Conservation (phyloP, 2,113 vertebrate genomes). For the Mustelus asterias region DNA sequence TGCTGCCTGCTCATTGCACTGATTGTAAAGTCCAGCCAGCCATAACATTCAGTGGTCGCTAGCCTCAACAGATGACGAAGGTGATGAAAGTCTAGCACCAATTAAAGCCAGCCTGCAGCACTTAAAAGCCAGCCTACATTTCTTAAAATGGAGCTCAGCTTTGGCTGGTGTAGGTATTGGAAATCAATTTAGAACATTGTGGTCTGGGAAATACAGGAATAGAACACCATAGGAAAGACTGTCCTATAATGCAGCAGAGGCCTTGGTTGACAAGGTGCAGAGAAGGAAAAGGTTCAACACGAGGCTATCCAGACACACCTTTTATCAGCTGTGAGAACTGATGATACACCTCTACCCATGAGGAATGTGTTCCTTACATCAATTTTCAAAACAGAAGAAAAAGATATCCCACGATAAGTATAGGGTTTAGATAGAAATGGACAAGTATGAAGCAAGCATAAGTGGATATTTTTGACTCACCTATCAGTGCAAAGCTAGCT, state of each 20-base stretch:
- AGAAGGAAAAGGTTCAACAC: neutral
- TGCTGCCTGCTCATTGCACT: neutral
- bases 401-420: neutral
- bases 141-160: neutral
- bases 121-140: neutral
- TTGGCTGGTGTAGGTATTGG: neutral
- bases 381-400: neutral
- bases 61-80: neutral
- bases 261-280: neutral
- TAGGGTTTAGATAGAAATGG: neutral
- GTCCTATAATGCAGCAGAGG: neutral
- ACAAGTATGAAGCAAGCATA: neutral
- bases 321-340: neutral
- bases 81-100: neutral
- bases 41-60: neutral
- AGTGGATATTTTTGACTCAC: slow-evolving; percentile 53
- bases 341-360: neutral
- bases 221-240: neutral
- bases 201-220: neutral
- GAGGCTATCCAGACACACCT: neutral
- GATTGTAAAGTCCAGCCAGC: neutral
- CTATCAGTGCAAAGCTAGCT: slow-evolving; percentile 69
- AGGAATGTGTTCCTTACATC: neutral
- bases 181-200: neutral
- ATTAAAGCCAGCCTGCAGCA: neutral